Percentiles rank a stretch among this genome's conserved stretches.
These are phyloP conservation scores for Chloropsis cyanopogon DNA, from an alignment of 2,113 vertebrate genomes.

Conservation along the genomic window DNA sequence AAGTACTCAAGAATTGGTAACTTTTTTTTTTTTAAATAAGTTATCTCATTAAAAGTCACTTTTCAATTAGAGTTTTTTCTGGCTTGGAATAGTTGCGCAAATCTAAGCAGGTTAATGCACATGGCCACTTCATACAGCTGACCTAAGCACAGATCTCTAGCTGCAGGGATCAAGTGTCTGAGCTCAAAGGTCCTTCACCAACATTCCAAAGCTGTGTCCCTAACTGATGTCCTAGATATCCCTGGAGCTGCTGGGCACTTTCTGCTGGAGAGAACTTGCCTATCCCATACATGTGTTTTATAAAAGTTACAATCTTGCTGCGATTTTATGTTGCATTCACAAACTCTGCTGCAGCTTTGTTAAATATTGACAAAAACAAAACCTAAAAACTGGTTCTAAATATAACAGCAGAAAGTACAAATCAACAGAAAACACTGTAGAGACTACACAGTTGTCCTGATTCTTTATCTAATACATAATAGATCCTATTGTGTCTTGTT, in stretches of 20 bases:
- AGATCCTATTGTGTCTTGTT: background rate
- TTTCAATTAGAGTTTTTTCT: background rate
- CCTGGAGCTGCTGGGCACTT: background rate
- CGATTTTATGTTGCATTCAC: background rate
- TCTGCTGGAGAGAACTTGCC: background rate
- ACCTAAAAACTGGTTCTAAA: background rate
- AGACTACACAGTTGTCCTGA: background rate
- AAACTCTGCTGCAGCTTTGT: background rate
- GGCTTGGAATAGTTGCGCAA: background rate
- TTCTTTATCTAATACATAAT: background rate
- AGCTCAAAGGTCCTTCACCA: background rate
- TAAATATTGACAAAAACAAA: background rate
- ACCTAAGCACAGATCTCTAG: background rate
- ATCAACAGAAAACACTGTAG: background rate
- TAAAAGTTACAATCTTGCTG: background rate
- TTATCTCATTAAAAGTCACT: background rate
- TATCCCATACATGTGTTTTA: accelerated
- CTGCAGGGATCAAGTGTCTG: background rate
- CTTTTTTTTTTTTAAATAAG: background rate
- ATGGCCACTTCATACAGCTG: accelerated
- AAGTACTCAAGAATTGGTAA: background rate
- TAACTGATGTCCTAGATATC: background rate
- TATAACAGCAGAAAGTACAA: background rate
- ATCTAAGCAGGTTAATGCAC: background rate
- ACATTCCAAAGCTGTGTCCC: background rate